Percentiles rank a stretch among this genome's conserved stretches.
These are phyloP conservation scores for Monodelphis domestica DNA, from an alignment of 2,797 vertebrate species.

Conservation along the genomic window DNA sequence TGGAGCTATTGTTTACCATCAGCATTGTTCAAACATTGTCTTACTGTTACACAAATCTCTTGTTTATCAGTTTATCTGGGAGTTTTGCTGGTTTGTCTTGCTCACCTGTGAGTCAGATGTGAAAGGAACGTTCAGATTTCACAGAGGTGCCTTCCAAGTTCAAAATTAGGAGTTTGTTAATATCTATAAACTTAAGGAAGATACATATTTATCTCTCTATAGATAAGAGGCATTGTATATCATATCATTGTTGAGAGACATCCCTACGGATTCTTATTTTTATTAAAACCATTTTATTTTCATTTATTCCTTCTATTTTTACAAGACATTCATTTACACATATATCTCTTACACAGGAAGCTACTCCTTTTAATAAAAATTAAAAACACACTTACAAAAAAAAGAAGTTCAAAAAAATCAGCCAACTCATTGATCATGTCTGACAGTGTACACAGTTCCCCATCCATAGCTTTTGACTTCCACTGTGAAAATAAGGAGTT, in stretches of 20 bases:
- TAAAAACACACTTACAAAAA: neutral
- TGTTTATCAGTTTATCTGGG: too few species aligned
- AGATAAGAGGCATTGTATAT: neutral
- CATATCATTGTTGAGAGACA: neutral
- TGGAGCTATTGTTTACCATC: conserved; percentile 92
- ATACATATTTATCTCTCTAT: neutral
- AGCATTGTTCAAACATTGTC: conserved; percentile 88
- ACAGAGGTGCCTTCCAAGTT: conserved; percentile 3
- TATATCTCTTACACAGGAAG: neutral
- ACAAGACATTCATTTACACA: neutral
- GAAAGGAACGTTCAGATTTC: conserved; percentile 85
- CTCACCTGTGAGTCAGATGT: conserved; percentile 89
- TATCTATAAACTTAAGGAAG: neutral
- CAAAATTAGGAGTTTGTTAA: conserved; percentile 31
- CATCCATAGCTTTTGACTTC: neutral
- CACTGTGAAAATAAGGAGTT: neutral
- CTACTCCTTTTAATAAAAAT: neutral
- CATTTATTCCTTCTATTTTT: neutral
- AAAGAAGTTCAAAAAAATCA: neutral
- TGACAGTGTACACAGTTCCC: neutral
- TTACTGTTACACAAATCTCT: too few species aligned
- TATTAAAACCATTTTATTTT: neutral
- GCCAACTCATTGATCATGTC: neutral
- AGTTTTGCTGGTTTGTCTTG: conserved; percentile 87
- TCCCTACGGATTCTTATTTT: neutral